phyloP scores from a whole-genome alignment of 2,797 vertebrate genomes.

The Arnoldichthys spilopterus region DNA sequence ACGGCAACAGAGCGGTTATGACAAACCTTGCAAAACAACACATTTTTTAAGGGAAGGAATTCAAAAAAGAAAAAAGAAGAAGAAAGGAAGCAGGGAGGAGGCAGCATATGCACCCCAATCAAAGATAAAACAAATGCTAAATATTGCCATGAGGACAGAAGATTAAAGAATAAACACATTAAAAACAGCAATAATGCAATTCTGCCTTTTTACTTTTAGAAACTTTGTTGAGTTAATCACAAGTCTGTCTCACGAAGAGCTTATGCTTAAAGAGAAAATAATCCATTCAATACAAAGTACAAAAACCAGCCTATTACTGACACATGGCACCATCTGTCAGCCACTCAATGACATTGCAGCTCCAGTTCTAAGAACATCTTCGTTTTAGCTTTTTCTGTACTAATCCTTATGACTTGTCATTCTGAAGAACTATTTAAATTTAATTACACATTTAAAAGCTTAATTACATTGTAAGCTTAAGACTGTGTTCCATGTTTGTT shows the following conservation, averaged over 20 bases:
- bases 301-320: not conserved
- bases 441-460: too few species aligned
- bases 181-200: not conserved
- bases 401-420: too few species aligned
- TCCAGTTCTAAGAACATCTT: not conserved
- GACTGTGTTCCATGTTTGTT: too few species aligned
- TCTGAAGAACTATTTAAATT: too few species aligned
- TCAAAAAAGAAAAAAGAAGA: too few species aligned
- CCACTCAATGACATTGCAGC: constrained; percentile 39
- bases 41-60: not conserved
- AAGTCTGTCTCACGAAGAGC: not conserved
- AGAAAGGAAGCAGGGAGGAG: too few species aligned
- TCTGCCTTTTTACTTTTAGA: too few species aligned
- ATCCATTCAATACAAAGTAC: not conserved
- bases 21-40: not conserved
- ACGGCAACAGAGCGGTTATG: not conserved
- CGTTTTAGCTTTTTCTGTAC: not conserved
- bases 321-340: constrained; percentile 64
- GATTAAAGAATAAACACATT: not conserved
- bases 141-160: too few species aligned
- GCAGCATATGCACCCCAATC: too few species aligned
- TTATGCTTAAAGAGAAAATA: not conserved
- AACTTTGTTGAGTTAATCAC: not conserved
- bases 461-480: too few species aligned
- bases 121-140: too few species aligned